Conservation (phyloP, 2,113 vertebrate species). For the Gadus chalcogrammus region DNA sequence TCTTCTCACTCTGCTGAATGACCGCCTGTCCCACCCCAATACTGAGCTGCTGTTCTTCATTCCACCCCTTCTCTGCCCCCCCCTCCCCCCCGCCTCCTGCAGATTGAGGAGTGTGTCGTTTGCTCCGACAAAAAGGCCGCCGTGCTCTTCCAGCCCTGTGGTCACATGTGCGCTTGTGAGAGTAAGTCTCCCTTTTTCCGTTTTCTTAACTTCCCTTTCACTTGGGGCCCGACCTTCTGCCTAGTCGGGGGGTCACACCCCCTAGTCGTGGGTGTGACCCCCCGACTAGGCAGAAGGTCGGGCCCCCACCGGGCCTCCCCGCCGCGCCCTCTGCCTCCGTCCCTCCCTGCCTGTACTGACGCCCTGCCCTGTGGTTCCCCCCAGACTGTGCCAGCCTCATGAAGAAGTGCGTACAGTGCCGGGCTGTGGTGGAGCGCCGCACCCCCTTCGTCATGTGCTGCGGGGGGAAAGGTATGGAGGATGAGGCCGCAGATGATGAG, state of each 20-base stretch:
- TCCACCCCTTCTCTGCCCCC: background rate
- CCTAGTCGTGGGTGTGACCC: too few species aligned
- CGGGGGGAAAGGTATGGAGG: slow-evolving; percentile 96
- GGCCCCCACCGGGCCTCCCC: background rate
- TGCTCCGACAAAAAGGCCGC: slow-evolving; percentile 99
- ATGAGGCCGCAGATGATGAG: slow-evolving; percentile 83
- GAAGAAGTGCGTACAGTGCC: slow-evolving; percentile 99
- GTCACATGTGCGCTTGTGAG: slow-evolving; percentile 99
- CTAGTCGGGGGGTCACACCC: too few species aligned
- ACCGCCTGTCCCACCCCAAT: too few species aligned
- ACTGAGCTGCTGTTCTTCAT: background rate
- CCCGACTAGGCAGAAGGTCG: too few species aligned
- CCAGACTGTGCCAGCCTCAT: slow-evolving; percentile 96
- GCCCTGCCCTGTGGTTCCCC: too few species aligned
- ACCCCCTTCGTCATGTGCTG: slow-evolving; percentile 96
- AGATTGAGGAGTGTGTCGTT: slow-evolving; percentile 99
- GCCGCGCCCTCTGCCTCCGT: too few species aligned
- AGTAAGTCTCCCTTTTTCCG: slow-evolving; percentile 81
- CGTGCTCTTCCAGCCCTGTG: slow-evolving; percentile 96
- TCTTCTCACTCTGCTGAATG: too few species aligned
- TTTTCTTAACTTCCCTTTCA: background rate
- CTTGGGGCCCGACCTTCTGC: background rate
- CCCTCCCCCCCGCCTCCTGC: slow-evolving; percentile 11
- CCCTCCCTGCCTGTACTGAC: background rate
- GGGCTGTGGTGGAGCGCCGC: slow-evolving; percentile 92